phyloP scores from a whole-genome alignment of 2,797 vertebrate species.

The Mareca strepera region DNA sequence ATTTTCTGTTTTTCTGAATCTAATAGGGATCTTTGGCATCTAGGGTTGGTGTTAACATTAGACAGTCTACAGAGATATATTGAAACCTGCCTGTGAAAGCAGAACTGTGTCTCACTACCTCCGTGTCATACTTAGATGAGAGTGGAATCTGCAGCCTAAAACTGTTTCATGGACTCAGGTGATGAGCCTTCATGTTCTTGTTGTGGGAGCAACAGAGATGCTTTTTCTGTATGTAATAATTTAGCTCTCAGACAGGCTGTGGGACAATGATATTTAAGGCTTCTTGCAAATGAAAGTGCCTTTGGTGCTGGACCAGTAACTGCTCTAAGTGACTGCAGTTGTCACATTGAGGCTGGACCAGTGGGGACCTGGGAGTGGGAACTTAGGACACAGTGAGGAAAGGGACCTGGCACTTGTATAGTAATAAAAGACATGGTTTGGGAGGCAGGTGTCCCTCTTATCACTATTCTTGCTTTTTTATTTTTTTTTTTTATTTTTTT shows the following conservation, averaged over 20 bases:
- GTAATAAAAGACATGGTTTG: neutral
- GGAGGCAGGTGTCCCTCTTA: neutral
- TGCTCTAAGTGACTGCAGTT: neutral
- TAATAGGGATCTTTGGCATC: neutral
- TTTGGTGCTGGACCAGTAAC: neutral
- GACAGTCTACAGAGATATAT: neutral
- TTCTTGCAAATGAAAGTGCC: neutral
- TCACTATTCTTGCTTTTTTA: neutral
- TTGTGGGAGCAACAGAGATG: neutral
- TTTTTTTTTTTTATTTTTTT: neutral
- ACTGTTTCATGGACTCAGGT: neutral
- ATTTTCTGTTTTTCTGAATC: neutral
- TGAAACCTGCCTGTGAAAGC: neutral
- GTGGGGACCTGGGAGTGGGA: neutral
- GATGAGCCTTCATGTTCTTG: neutral
- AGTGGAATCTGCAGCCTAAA: neutral
- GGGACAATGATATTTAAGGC: neutral
- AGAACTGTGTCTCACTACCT: neutral
- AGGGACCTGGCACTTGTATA: neutral
- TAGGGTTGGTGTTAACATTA: neutral
- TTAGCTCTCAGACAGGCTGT: neutral
- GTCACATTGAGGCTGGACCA: neutral
- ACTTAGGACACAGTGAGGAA: neutral
- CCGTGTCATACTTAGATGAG: neutral
- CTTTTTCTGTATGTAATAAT: neutral